Evolutionary conservation across 2,888 invertebrate genomes (phyloP), one percentile per base, ranked within the genome.

Genomic region (Busseola fusca): DNA sequence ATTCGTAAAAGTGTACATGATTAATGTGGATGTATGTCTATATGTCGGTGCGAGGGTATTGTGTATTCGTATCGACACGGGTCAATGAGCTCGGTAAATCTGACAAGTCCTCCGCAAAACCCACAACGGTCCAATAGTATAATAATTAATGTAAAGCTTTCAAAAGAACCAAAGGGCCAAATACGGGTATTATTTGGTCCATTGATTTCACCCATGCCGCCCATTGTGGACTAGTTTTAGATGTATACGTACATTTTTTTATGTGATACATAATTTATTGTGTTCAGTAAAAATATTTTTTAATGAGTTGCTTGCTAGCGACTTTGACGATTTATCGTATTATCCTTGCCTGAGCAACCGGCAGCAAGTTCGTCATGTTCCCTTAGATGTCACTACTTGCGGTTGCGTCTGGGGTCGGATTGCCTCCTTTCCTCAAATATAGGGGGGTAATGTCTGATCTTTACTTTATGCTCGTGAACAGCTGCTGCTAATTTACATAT

Each of bases 1-100:
- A 30, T 48, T 58, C 57, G 45, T 45, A 73, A 52, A 52, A 73
- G 45, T 52, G 63, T 63, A 54, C 57, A 72, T 73, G 74, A 75
- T 75, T 59, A n/a, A 78, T 78, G 37, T 59, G 45, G 14, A 45
- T 37, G 18, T 27, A n/a, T 1, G 21, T n/a, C 18, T 48, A 54
- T 52, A 27, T 58, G 37, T 34, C 25, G 21, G 14, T 58, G 7
- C 21, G n/a, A 21, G 37, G 30, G 48, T 30, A 63, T 58, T 73
- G 63, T 78, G 50, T 25, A 14, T 58, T 63, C n/a, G n/a, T 48
- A 37, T 78, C 18, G 25, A 48, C 25, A 52, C 58, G 30, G 25
- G 64, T 45, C 74, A 58, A 45, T 78, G 30, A 40, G 63, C 73
- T 73, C 21, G 12, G 48, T 48, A 45, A 30, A 25, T 48, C 16